A percentile compares a stretch with the other conserved stretches of the same genome.
Conservation (phyloP, 2,113 vertebrate genomes). For the Cochlearius cochlearius region DNA sequence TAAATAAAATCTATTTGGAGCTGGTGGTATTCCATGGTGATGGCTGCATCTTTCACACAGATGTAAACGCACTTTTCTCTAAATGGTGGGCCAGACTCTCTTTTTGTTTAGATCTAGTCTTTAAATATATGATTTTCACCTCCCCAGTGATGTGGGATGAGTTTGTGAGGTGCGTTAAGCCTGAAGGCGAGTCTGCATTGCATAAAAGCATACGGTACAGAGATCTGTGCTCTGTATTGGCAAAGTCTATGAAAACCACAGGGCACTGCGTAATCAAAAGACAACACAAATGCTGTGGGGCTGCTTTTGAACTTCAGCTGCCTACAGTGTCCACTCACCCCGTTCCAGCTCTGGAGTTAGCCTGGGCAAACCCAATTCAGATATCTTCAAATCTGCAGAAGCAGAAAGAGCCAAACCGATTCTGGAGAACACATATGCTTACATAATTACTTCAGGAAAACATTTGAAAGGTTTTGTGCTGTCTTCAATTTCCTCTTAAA, state of each 20-base stretch:
- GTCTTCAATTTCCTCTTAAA: neutral
- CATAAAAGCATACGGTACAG: neutral
- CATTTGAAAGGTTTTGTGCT: neutral
- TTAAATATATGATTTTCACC: neutral
- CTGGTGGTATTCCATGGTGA: neutral
- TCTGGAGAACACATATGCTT: neutral
- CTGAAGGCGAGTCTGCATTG: neutral
- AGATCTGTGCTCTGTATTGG: neutral
- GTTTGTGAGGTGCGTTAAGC: neutral
- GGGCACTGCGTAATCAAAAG: neutral
- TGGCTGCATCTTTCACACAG: neutral
- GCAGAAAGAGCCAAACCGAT: neutral
- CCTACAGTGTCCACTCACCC: neutral
- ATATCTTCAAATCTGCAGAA: neutral
- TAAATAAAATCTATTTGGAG: neutral
- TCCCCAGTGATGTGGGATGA: neutral
- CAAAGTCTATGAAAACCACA: neutral
- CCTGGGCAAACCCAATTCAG: neutral
- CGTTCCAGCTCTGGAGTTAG: neutral
- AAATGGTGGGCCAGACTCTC: neutral
- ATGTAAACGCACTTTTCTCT: neutral
- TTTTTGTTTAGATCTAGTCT: neutral
- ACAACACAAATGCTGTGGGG: neutral
- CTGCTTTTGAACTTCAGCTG: neutral
- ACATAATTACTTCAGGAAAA: neutral